phyloP scores from a whole-genome alignment of 2,797 vertebrate genomes.

The Gambusia yucatana region DNA sequence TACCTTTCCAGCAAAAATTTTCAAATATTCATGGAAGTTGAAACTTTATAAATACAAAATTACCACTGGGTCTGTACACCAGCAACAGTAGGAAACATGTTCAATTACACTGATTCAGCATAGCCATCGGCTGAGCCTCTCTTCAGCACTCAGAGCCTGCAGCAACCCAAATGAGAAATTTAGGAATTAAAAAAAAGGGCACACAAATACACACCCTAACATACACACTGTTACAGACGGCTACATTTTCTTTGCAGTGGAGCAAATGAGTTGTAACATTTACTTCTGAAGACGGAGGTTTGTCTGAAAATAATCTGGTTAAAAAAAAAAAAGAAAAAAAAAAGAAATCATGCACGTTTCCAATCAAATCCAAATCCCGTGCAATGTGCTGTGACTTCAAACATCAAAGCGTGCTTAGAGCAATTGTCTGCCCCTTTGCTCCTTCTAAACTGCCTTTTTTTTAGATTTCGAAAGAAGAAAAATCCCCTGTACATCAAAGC shows the following conservation, averaged over 20 bases:
- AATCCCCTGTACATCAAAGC: constrained; percentile 83
- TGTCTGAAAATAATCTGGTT: constrained; percentile 56
- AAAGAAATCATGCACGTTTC: constrained; percentile 41
- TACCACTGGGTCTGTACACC: constrained; percentile 25
- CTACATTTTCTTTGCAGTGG: constrained; percentile 48
- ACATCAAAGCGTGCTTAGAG: constrained; percentile 79
- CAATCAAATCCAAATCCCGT: constrained; percentile 60
- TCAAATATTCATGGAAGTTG: constrained; percentile 17
- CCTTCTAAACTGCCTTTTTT: constrained; percentile 65
- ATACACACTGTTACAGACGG: constrained; percentile 32
- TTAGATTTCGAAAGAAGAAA: constrained; percentile 72
- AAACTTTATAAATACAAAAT: constrained; percentile 24
- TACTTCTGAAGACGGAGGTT: constrained; percentile 51
- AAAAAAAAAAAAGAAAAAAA: constrained; percentile 30
- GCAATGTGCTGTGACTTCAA: constrained; percentile 46
- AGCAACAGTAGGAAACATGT: constrained; percentile 51
- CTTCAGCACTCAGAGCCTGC: constrained; percentile 44
- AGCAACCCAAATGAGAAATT: constrained; percentile 52
- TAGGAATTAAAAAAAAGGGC: constrained; percentile 47
- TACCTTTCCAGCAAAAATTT: constrained; percentile 15
- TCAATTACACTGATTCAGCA: constrained; percentile 60
- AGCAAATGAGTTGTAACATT: constrained; percentile 66
- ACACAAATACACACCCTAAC: constrained; percentile 10
- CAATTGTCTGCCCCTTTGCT: constrained; percentile 36
- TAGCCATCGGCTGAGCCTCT: constrained; percentile 39